Evolutionary conservation across 2,888 invertebrate genomes (phyloP).

Genomic region (Frankliniella fusca): DNA sequence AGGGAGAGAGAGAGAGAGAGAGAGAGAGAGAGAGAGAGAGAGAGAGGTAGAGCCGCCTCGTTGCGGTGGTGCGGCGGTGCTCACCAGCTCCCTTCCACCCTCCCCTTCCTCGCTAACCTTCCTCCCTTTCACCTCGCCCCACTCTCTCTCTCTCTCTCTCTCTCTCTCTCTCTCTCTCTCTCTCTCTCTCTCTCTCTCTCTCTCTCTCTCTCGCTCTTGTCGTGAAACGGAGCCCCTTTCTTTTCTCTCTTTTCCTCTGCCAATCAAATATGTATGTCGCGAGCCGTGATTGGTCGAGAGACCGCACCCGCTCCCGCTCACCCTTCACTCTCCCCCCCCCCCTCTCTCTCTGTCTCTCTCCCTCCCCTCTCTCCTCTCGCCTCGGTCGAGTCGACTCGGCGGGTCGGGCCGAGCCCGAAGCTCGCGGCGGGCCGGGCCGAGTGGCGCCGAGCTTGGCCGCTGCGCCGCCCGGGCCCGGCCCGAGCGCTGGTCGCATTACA

Average conservation of each 20-base stretch:
- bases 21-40: neutral
- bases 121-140: neutral
- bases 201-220: neutral
- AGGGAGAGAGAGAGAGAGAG: neutral
- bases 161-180: neutral
- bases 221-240: neutral
- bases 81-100: too few species aligned
- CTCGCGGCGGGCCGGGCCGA: neutral
- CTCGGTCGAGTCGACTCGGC: neutral
- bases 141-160: neutral
- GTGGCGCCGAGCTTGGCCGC: neutral
- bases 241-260: neutral
- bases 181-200: constrained; percentile 1
- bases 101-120: neutral
- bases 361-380: neutral
- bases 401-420: neutral
- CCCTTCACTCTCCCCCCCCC: constrained; percentile 15
- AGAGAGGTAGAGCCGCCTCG: neutral
- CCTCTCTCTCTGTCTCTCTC: constrained; percentile 2
- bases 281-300: constrained; percentile 32
- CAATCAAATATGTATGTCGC: constrained; percentile 27
- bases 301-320: constrained; percentile 30
- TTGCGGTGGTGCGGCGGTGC: too few species aligned
- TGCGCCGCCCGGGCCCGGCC: neutral
- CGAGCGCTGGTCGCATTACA: constrained; percentile 6